Conservation (phyloP, 2,797 vertebrate genomes). For the Enteromius unitaeniatus region DNA sequence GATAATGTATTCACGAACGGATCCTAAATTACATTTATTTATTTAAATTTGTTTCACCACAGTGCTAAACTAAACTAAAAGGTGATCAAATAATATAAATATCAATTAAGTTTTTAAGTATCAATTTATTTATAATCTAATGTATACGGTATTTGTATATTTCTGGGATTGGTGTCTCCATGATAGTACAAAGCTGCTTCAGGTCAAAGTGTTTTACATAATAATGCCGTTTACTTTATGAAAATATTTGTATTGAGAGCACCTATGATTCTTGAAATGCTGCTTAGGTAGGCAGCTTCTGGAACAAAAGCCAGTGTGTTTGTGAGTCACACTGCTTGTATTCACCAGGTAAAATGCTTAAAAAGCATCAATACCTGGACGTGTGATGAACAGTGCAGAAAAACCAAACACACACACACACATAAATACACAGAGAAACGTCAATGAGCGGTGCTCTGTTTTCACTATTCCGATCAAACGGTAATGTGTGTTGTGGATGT, state of each 20-base stretch:
- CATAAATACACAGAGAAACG: neutral
- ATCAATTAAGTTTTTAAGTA: too few relatives aligned
- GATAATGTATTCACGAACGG: too few relatives aligned
- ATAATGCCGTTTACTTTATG: neutral
- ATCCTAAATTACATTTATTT: too few relatives aligned
- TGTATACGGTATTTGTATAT: too few relatives aligned
- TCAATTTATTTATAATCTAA: too few relatives aligned
- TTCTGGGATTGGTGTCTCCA: neutral
- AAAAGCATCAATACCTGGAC: neutral
- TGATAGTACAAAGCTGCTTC: neutral
- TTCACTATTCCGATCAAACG: neutral
- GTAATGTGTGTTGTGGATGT: neutral
- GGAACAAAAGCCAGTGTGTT: neutral
- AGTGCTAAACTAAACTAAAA: too few relatives aligned
- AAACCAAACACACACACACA: neutral
- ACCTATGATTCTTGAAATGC: neutral
- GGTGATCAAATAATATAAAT: too few relatives aligned
- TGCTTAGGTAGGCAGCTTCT: neutral
- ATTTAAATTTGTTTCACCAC: too few relatives aligned
- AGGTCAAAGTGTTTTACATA: neutral
- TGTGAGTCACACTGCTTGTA: conserved; percentile 8
- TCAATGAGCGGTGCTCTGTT: neutral
- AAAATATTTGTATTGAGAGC: neutral
- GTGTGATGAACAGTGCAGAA: neutral
- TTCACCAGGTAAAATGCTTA: conserved; percentile 2